Percentiles rank a stretch among this genome's conserved stretches.
These are phyloP conservation scores for Lamellibrachia luymesi DNA, from an alignment of 1,140 invertebrate genomes.

Conservation along the genomic window DNA sequence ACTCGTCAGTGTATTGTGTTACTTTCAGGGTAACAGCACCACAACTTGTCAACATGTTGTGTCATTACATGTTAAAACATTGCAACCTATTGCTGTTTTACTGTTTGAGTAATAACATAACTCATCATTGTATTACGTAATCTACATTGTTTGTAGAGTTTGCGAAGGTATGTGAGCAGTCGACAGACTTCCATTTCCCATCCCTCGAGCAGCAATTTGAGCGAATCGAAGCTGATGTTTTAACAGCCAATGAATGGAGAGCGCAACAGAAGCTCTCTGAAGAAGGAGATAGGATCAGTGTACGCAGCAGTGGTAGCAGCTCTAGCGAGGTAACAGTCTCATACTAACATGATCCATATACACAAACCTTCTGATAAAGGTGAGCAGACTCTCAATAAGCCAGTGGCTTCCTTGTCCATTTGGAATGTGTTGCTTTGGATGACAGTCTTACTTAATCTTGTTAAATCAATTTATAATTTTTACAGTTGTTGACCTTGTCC, in stretches of 20 bases:
- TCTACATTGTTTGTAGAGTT: constrained; percentile 51
- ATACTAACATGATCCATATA: neutral
- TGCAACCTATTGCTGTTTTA: neutral
- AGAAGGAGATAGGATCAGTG: constrained; percentile 45
- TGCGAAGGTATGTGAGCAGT: constrained; percentile 59
- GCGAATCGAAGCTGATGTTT: constrained; percentile 51
- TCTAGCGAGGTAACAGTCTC: neutral
- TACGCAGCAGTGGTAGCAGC: constrained; percentile 41
- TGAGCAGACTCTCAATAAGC: too few relatives aligned
- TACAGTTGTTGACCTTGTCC: too few relatives aligned
- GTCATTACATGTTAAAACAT: too few relatives aligned
- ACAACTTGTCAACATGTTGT: neutral
- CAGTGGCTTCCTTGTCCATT: too few relatives aligned
- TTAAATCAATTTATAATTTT: too few relatives aligned
- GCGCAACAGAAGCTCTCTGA: constrained; percentile 31
- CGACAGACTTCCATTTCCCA: constrained; percentile 85
- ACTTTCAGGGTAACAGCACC: neutral
- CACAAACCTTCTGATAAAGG: neutral
- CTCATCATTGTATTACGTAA: neutral
- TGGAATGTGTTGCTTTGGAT: too few relatives aligned
- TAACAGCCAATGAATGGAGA: constrained; percentile 37
- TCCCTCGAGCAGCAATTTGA: constrained; percentile 82
- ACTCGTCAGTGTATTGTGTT: neutral
- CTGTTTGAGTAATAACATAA: neutral
- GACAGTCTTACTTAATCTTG: too few relatives aligned